Evolutionary conservation across 2,113 vertebrate species (phyloP), one percentile per base, ranked within the genome.

Genomic region (Pygoscelis antarcticus): DNA sequence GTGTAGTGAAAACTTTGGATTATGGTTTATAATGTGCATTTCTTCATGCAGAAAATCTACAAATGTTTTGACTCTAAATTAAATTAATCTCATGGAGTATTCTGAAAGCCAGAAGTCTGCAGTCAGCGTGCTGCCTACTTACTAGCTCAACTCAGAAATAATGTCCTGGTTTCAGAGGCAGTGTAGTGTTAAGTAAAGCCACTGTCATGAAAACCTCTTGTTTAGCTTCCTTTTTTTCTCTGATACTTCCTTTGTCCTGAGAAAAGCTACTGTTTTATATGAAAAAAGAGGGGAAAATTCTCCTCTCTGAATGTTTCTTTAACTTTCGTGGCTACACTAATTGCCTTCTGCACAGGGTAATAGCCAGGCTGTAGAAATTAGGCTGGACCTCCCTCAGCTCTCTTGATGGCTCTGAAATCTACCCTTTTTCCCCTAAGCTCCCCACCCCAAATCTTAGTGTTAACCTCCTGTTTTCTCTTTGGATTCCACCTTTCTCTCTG

Each of bases 11-110:
- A 72, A 87, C 52, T 93, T 82, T 46, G 72, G 60, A 87, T 92
- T 89, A 22, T 49, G n/a, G 19, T 79, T 95, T 95, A 61, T 90
- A 57, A 90, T 80, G 36, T 77, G 64, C 7, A 19, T 83, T 91
- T 91, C 30, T 93, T 94, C 75, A 69, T 87, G 78, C 87, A 90
- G 84, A 95, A 95, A 81, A 95, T 55, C 80, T 91, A 55, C 92
- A 86, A 64, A 30, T 89, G 20, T 69, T 95, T 95, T 90, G 15
- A 66, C 16, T 83, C 52, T 47, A 79, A 87, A 84, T 84, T 52
- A 81, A 91, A 42, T 88, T 88, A 91, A 82, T 90, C 71, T 83
- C 47, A 36, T 3, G 0, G 19, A 78, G 46, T 81, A 62, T 69
- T 36, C 26, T 51, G 40, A 87, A 77, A 90, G 72, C 47, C 61